These are phyloP conservation scores for Atrichornis clamosus DNA, from an alignment of 2,113 vertebrate species.

Conservation along the genomic window DNA sequence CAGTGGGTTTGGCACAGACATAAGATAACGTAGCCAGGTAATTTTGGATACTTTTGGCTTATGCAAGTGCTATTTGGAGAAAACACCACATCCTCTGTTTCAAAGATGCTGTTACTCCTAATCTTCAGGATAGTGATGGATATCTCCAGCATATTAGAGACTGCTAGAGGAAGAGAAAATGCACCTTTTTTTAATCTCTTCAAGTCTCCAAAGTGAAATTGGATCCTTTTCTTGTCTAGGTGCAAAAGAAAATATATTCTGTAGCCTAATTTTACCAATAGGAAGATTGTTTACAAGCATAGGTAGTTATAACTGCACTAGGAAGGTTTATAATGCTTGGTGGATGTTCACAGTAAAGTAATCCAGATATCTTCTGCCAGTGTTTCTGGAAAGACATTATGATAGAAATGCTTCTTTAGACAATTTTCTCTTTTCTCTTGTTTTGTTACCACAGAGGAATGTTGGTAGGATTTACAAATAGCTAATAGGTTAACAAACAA, in stretches of 20 bases:
- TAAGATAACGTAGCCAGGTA: background rate
- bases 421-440: background rate
- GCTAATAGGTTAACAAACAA: background rate
- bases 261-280: background rate
- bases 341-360: background rate
- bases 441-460: background rate
- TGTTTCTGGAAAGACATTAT: background rate
- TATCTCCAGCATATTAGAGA: background rate
- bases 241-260: background rate
- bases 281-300: background rate
- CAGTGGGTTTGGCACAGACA: background rate
- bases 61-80: background rate
- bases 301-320: background rate
- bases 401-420: background rate
- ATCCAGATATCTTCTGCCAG: background rate
- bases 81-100: background rate
- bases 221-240: background rate
- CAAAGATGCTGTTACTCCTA: background rate
- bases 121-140: background rate
- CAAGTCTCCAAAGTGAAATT: background rate
- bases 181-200: fast-evolving
- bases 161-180: background rate
- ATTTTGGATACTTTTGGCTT: background rate
- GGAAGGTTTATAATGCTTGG: background rate
- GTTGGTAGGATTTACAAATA: background rate